Base-by-base conservation (phyloP, 2,888 invertebrate species). In the Neelides folsomi region DNA sequence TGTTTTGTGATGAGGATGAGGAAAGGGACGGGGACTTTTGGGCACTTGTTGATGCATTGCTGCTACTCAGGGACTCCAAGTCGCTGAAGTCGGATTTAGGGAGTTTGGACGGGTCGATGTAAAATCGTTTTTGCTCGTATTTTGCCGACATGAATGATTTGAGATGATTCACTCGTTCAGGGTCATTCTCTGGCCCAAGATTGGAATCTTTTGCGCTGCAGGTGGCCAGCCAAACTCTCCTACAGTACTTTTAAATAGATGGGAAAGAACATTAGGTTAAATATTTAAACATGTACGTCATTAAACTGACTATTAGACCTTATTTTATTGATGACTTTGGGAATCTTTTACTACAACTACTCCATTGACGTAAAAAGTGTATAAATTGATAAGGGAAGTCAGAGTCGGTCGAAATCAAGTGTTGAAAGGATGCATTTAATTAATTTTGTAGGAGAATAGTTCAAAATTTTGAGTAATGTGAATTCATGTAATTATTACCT, bases 191-290 rank as follows among this genome's bases (percentile, higher is more conserved):
- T 9, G 60, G 46, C 8, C 55, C 58, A 1, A 60, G 19, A 41
- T 57, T 43, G 4, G 60, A 57, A 50, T 64, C 62, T 38, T 62
- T 54, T 9, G 60, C 34, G 10, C 59, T 56, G 47, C 59, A 59
- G 18, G 64, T 64, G 8, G 92, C 94, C 66, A 97, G 75, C 92
- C 93, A 97, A 65, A 90, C 84, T 71, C 83, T 82, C 68, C 82
- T 79, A 72, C 94, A 94, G 68, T 86, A 82, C 76, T 78, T n/a
- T n/a, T n/a, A n/a, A n/a, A n/a, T n/a, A 68, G 27, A 67, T 67
- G 51, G 47, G 43, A 56, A 18, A 36, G 51, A 34, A 38, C 15
- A 36, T 27, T 35, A 13, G 18, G n/a, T n/a, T n/a, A 27, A 27
- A 27, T 27, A 27, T 27, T 27, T 27, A 7, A 27, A 3, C 27